Evolutionary conservation across 2,113 vertebrate species (phyloP).

Genomic region (Xiphophorus hellerii): DNA sequence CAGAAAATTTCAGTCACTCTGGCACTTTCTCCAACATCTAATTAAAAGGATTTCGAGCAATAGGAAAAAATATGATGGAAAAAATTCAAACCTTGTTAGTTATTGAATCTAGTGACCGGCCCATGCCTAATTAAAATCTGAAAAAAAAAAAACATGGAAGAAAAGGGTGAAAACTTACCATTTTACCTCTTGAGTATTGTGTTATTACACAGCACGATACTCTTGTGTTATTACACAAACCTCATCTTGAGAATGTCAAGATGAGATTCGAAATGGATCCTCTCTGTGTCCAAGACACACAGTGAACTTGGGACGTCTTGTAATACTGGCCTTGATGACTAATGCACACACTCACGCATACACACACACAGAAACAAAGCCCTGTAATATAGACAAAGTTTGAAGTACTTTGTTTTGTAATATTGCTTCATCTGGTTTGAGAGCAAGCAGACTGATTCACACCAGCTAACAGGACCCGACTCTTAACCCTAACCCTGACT

Average conservation of each 20-base stretch:
- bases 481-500: conserved; percentile 53
- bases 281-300: conserved; percentile 51
- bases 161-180: conserved; percentile 7
- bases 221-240: conserved; percentile 37
- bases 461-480: conserved; percentile 71
- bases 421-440: conserved; percentile 66
- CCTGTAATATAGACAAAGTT: conserved; percentile 67
- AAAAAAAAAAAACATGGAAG: background rate
- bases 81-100: too few species aligned
- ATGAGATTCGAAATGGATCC: conserved; percentile 60
- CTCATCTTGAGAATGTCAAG: conserved; percentile 44
- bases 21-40: background rate
- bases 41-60: too few species aligned
- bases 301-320: conserved; percentile 42
- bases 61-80: too few species aligned
- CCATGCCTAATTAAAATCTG: background rate
- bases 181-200: conserved; percentile 14
- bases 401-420: conserved; percentile 56
- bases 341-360: conserved; percentile 22
- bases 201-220: conserved; percentile 35
- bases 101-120: background rate
- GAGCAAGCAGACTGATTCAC: conserved; percentile 74
- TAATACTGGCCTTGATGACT: conserved; percentile 35
- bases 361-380: conserved; percentile 4
- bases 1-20: background rate